A percentile compares a stretch with the other conserved stretches of the same genome.
phyloP scores from a whole-genome alignment of 2,797 vertebrate species.

The Avahi laniger region DNA sequence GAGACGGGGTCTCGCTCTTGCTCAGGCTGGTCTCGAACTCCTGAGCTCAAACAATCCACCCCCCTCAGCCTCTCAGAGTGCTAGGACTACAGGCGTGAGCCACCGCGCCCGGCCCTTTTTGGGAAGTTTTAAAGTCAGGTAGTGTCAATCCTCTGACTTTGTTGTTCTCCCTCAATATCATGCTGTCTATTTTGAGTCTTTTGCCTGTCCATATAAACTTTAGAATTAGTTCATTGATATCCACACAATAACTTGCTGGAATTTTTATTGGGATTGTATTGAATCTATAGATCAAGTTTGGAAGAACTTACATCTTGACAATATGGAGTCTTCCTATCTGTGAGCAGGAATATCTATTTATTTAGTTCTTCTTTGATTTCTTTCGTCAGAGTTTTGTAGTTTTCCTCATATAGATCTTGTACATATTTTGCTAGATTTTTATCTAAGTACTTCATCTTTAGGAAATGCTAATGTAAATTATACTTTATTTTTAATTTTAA shows the following conservation, averaged over 20 bases:
- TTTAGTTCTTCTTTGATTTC: background rate
- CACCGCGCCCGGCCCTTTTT: too few species aligned
- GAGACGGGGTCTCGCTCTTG: too few species aligned
- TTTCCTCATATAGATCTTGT: background rate
- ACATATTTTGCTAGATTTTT: background rate
- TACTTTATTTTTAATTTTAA: constrained; percentile 22
- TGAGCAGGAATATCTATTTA: background rate
- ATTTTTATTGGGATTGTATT: background rate
- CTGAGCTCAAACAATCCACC: too few species aligned
- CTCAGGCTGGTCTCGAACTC: too few species aligned
- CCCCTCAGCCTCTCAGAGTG: too few species aligned
- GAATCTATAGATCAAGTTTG: background rate
- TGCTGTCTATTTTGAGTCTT: background rate
- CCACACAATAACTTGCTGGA: background rate
- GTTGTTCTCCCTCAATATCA: background rate
- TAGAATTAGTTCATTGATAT: background rate
- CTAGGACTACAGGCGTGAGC: too few species aligned
- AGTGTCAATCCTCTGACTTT: background rate
- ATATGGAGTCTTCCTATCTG: background rate
- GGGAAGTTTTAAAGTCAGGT: background rate
- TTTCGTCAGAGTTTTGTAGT: background rate
- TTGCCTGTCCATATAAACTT: background rate
- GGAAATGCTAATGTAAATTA: background rate
- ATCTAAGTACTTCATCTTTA: background rate
- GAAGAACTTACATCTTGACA: background rate